Conservation (phyloP, 2,113 vertebrate genomes). For the Glareola pratincola region DNA sequence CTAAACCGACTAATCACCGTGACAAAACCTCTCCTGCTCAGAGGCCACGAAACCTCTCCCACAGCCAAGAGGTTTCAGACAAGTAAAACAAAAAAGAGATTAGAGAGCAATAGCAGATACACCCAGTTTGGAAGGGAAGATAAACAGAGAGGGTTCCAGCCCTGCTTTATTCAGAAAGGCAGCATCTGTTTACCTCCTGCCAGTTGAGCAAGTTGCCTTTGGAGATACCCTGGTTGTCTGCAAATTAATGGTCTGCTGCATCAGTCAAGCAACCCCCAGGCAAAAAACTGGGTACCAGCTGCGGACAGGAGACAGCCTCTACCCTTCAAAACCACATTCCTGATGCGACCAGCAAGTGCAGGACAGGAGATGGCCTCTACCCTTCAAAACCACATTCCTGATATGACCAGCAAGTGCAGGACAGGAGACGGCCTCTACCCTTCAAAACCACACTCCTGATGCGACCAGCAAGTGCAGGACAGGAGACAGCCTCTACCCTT, state of each 20-base stretch:
- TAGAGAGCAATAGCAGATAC: not conserved
- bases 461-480: no score
- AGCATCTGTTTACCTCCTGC: not conserved
- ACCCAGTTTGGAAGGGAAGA: not conserved
- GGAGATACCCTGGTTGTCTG: not conserved
- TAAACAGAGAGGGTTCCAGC: not conserved
- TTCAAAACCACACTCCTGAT: not conserved
- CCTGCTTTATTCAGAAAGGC: not conserved
- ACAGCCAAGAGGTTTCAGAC: not conserved
- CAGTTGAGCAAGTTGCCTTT: not conserved
- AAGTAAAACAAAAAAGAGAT: conserved; percentile 3
- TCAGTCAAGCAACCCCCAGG: not conserved
- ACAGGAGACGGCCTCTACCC: not conserved
- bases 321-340: not conserved
- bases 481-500: not conserved
- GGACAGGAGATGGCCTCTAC: not conserved
- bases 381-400: not conserved
- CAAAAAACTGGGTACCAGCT: not conserved
- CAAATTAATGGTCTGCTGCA: not conserved
- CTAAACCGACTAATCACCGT: not conserved
- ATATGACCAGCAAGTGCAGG: no score
- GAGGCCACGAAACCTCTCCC: not conserved
- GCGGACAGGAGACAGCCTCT: not conserved
- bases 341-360: not conserved
- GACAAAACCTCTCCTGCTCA: not conserved